phyloP scores from a whole-genome alignment of 2,113 vertebrate genomes.

The Chloroceryle aenea region DNA sequence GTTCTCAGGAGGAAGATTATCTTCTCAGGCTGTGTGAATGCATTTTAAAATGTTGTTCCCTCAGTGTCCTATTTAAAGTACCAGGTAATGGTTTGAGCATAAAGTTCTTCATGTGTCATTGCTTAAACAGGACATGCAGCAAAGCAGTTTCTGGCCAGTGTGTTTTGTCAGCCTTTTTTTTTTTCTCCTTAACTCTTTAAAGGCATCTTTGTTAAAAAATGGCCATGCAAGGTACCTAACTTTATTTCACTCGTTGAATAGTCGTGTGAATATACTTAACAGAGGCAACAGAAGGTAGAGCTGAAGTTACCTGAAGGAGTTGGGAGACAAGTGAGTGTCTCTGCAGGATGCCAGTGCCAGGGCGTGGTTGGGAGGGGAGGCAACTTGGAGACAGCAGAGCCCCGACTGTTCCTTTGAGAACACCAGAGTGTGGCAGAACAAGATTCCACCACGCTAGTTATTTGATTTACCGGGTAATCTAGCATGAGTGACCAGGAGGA shows the following conservation, averaged over 20 bases:
- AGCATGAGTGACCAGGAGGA: fast-evolving
- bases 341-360: not conserved
- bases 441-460: not conserved
- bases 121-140: not conserved
- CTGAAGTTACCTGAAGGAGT: not conserved
- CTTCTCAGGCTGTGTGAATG: slow-evolving; percentile 1
- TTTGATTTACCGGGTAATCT: not conserved
- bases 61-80: slow-evolving; percentile 39
- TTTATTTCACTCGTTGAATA: not conserved
- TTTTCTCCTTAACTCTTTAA: not conserved
- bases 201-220: not conserved
- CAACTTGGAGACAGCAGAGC: not conserved
- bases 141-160: not conserved
- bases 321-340: not conserved
- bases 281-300: not conserved
- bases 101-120: slow-evolving; percentile 50
- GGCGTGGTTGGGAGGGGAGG: not conserved
- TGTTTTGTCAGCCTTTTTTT: not conserved
- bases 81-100: not conserved
- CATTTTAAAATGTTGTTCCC: slow-evolving; percentile 7
- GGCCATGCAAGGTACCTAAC: not conserved
- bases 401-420: not conserved
- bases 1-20: slow-evolving; percentile 17
- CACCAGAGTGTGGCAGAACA: not conserved
- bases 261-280: not conserved